phyloP scores from a whole-genome alignment of 2,888 invertebrate genomes.

The Chelonus formosanus region DNA sequence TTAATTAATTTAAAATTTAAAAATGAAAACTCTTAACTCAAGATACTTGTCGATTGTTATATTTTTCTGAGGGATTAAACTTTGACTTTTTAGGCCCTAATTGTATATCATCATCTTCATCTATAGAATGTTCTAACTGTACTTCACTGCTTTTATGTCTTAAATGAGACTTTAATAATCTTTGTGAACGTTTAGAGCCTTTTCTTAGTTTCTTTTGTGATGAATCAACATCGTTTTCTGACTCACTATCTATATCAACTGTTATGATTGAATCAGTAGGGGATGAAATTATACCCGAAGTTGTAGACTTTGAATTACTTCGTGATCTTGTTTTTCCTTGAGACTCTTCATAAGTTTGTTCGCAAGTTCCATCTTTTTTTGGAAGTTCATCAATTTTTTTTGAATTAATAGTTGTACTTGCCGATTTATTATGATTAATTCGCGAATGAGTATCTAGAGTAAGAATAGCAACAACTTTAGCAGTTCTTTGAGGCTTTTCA shows the following conservation, averaged over 20 bases:
- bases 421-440: constrained; percentile 36
- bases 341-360: not conserved
- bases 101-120: constrained; percentile 44
- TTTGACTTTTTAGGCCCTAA: constrained; percentile 46
- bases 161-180: constrained; percentile 17
- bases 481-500: constrained; percentile 60
- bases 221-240: constrained; percentile 40
- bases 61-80: constrained; percentile 42
- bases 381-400: constrained; percentile 28
- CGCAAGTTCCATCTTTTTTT: constrained; percentile 7
- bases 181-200: constrained; percentile 13
- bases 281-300: not conserved
- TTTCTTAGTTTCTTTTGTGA: constrained; percentile 23
- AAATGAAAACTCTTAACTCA: constrained; percentile 30
- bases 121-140: constrained; percentile 39
- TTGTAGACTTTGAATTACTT: constrained; percentile 32
- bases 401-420: constrained; percentile 25
- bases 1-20: constrained; percentile 1
- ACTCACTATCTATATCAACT: constrained; percentile 51
- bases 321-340: constrained; percentile 19
- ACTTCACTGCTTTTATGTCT: constrained; percentile 40
- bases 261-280: constrained; percentile 7
- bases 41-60: constrained; percentile 44
- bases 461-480: constrained; percentile 59
- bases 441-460: constrained; percentile 52